Conservation (phyloP, 2,888 invertebrate species). For the Catocala nupta region DNA sequence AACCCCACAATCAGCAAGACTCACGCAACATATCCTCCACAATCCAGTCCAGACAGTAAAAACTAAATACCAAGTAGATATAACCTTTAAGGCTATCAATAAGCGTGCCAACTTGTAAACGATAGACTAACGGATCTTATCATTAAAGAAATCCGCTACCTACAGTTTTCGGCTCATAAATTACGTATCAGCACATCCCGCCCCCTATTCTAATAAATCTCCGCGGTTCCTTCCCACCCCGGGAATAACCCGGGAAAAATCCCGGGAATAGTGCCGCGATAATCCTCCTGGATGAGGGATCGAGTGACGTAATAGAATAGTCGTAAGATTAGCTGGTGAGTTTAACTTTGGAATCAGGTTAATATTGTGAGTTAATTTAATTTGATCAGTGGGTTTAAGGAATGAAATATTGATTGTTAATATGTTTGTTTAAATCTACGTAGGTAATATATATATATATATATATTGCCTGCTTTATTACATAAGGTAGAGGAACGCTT, state of each 20-base stretch:
- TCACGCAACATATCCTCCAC: too few relatives aligned
- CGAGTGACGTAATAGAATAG: conserved; percentile 44
- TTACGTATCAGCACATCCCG: conserved; percentile 68
- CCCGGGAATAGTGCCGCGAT: conserved; percentile 48
- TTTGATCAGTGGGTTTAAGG: not conserved
- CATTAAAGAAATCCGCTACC: conserved; percentile 67
- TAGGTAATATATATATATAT: too few relatives aligned
- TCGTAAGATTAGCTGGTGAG: conserved; percentile 23
- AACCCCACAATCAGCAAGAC: too few relatives aligned
- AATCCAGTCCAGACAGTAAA: too few relatives aligned
- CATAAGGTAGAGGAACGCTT: too few relatives aligned
- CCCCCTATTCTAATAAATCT: conserved; percentile 63
- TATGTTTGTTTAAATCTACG: too few relatives aligned
- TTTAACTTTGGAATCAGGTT: conserved; percentile 23
- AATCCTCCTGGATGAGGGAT: conserved; percentile 44
- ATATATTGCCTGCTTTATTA: too few relatives aligned
- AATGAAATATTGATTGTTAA: too few relatives aligned
- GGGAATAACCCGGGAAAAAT: conserved; percentile 41
- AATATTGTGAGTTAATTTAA: not conserved
- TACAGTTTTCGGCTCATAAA: conserved; percentile 69
- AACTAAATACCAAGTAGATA: not conserved
- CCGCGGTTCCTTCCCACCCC: conserved; percentile 50
- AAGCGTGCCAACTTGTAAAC: conserved; percentile 39
- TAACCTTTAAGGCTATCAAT: conserved; percentile 30
- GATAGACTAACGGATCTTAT: conserved; percentile 54